phyloP scores from a whole-genome alignment of 1,140 invertebrate genomes.

The Tetraneura akinire region DNA sequence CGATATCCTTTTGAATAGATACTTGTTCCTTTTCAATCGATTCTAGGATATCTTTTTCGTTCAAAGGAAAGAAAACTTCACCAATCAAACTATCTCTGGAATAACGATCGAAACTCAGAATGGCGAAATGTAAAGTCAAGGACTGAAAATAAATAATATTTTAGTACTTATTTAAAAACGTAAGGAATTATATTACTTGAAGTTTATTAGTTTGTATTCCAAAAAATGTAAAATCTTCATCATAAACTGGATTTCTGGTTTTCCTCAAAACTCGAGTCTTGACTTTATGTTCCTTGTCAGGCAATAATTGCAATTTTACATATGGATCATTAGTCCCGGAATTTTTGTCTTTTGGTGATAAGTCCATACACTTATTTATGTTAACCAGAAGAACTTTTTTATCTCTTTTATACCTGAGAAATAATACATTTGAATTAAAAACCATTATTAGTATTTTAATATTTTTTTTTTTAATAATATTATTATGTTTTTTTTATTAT shows the following conservation, averaged over 20 bases:
- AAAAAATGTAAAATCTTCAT: constrained; percentile 96
- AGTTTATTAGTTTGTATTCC: constrained; percentile 83
- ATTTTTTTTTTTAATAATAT: no score
- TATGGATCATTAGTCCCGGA: constrained; percentile 81
- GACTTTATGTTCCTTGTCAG: constrained; percentile 92
- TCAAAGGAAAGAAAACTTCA: constrained; percentile 87
- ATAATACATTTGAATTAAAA: no score
- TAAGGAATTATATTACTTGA: constrained; percentile 59
- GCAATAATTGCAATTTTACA: constrained; percentile 89
- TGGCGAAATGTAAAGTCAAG: constrained; percentile 89
- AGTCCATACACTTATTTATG: constrained; percentile 81
- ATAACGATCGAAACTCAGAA: constrained; percentile 95
- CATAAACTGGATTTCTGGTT: constrained; percentile 89
- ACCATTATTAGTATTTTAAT: no score
- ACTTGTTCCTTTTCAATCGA: constrained; percentile 77
- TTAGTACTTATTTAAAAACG: not conserved
- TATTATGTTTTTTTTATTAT: no score
- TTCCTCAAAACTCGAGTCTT: constrained; percentile 92
- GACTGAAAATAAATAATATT: constrained; percentile 61
- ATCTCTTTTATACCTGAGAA: constrained; percentile 75
- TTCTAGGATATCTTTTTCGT: constrained; percentile 72
- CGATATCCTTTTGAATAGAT: constrained; percentile 78
- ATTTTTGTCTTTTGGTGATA: constrained; percentile 76
- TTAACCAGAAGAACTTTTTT: constrained; percentile 89
- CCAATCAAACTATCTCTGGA: constrained; percentile 96